phyloP scores from a whole-genome alignment of 2,888 invertebrate species.

The Eilema caniola region DNA sequence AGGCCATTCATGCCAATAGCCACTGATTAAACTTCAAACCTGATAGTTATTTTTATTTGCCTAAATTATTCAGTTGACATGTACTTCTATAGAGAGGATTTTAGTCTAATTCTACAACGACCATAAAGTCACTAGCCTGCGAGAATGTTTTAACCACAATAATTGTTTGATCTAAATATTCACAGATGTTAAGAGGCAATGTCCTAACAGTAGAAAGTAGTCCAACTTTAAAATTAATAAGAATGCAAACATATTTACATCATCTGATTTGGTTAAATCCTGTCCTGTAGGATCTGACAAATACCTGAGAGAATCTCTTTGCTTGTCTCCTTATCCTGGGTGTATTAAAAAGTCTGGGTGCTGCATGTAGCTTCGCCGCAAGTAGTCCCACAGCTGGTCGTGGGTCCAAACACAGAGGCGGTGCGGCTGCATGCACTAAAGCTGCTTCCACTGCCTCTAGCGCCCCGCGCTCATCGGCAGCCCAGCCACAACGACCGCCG shows the following conservation, averaged over 20 bases:
- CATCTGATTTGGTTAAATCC: background rate
- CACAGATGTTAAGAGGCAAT: no score
- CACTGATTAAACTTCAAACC: no score
- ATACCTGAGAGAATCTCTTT: conserved; percentile 92
- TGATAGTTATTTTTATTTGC: no score
- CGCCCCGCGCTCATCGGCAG: conserved; percentile 91
- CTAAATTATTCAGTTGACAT: no score
- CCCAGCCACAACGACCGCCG: conserved; percentile 87
- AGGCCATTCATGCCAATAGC: no score
- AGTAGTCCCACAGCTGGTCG: conserved; percentile 93
- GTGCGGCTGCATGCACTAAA: conserved; percentile 94
- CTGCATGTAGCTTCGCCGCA: conserved; percentile 92
- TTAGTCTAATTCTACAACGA: no score
- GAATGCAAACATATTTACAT: background rate
- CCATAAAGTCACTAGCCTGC: no score
- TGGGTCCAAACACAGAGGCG: conserved; percentile 96
- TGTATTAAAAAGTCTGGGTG: conserved; percentile 91
- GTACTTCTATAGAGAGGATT: no score
- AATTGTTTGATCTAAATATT: no score
- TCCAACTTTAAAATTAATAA: background rate
- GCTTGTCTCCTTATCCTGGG: conserved; percentile 91
- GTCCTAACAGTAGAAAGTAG: background rate
- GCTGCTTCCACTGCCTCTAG: conserved; percentile 91
- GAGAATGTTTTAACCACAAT: no score
- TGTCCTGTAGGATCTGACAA: background rate